A percentile compares a stretch with the other conserved stretches of the same genome.
Evolutionary conservation across 2,888 invertebrate genomes (phyloP).

Genomic region (Coremacera marginata): DNA sequence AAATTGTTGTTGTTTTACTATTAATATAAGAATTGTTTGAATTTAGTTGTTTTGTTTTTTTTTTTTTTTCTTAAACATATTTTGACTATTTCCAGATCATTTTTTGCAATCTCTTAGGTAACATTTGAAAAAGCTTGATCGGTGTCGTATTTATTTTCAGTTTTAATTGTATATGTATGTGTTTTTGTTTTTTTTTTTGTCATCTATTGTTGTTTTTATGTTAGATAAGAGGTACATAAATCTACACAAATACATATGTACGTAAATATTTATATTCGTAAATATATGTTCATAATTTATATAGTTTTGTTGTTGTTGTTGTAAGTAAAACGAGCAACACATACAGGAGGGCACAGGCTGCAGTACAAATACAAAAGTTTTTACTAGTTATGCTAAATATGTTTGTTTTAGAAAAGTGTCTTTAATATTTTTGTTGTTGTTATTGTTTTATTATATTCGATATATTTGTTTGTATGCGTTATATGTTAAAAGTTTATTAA

Average conservation of each 20-base stretch:
- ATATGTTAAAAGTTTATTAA: slow-evolving; percentile 29
- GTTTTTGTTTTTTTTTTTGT: background rate
- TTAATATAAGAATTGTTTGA: no score
- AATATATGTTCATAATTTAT: background rate
- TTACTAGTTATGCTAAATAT: background rate
- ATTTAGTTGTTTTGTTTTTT: background rate
- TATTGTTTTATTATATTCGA: background rate
- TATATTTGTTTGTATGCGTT: slow-evolving; percentile 22
- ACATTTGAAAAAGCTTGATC: no score
- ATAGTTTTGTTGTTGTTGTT: no score
- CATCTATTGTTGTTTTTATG: no score
- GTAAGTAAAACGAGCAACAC: background rate
- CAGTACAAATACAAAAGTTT: background rate
- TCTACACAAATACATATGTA: background rate
- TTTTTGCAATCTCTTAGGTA: no score
- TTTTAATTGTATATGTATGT: no score
- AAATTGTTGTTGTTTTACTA: background rate
- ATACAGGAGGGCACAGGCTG: slow-evolving; percentile 9
- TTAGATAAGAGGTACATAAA: no score
- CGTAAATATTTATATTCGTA: background rate
- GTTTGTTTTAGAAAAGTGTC: slow-evolving; percentile 18
- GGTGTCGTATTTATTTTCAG: no score
- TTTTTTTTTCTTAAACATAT: background rate
- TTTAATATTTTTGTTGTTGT: slow-evolving; percentile 10
- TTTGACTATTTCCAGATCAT: background rate